These are phyloP conservation scores for Dusona sp. DNA, from an alignment of 2,888 invertebrate genomes.

Conservation along the genomic window DNA sequence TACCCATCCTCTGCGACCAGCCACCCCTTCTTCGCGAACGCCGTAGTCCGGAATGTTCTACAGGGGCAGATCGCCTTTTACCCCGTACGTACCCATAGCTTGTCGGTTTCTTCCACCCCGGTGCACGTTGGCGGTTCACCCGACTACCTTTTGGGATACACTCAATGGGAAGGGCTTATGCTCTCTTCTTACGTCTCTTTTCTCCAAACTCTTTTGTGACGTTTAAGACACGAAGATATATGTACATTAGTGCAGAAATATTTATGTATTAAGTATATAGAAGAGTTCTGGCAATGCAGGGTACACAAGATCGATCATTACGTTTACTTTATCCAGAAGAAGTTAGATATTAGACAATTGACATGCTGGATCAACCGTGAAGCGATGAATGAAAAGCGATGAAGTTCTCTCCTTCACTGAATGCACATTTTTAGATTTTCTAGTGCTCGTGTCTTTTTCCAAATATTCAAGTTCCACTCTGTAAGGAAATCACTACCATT, in stretches of 20 bases:
- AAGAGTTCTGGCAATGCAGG: not conserved
- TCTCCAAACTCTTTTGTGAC: not conserved
- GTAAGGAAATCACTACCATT: not conserved
- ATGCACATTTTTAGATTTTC: not conserved
- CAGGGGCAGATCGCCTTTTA: constrained; percentile 32
- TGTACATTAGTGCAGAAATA: not conserved
- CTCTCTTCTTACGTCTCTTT: not conserved
- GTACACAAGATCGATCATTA: not conserved
- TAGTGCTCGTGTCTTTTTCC: not conserved
- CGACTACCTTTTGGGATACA: not conserved
- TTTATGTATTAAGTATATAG: not conserved
- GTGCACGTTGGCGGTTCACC: constrained; percentile 9
- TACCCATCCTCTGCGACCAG: constrained; percentile 23
- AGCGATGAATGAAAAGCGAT: not conserved
- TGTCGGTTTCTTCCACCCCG: constrained; percentile 20
- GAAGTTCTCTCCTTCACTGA: not conserved
- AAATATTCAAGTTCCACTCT: not conserved
- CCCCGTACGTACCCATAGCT: constrained; percentile 28
- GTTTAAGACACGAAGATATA: not conserved
- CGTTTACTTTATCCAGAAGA: not conserved
- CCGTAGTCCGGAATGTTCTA: not conserved
- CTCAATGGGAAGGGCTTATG: not conserved
- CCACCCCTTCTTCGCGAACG: constrained; percentile 45
- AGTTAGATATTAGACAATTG: not conserved
- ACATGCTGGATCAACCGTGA: not conserved